Evolutionary conservation across 2,888 invertebrate species (phyloP).

Genomic region (Hypena proboscidalis): DNA sequence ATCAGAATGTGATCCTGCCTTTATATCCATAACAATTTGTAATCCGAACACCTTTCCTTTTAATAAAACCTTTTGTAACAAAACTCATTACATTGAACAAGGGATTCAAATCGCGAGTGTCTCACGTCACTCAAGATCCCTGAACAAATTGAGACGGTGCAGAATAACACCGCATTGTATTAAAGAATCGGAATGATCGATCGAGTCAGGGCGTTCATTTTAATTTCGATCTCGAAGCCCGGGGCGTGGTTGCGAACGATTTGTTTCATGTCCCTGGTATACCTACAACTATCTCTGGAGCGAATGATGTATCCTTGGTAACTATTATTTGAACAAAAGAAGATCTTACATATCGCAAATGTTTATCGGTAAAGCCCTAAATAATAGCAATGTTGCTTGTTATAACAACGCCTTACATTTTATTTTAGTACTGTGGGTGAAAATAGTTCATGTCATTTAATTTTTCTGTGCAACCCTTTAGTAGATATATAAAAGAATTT

Average conservation of each 20-base stretch:
- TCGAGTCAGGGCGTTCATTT: conserved; percentile 80
- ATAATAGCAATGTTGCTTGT: too few relatives aligned
- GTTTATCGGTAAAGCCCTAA: too few relatives aligned
- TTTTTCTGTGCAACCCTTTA: too few relatives aligned
- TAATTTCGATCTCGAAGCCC: conserved; percentile 82
- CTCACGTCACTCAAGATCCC: conserved; percentile 68
- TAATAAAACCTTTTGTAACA: conserved; percentile 42
- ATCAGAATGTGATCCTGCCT: neutral
- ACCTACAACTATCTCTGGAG: conserved; percentile 46
- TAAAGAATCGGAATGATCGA: conserved; percentile 83
- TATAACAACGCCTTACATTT: too few relatives aligned
- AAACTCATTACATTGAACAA: conserved; percentile 55
- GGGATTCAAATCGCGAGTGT: conserved; percentile 62
- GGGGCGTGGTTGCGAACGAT: conserved; percentile 77
- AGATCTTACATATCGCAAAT: conserved; percentile 8
- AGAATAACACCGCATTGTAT: conserved; percentile 79
- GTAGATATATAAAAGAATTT: too few relatives aligned
- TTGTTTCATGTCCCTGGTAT: conserved; percentile 80
- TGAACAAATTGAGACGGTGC: conserved; percentile 79
- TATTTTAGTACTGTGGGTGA: too few relatives aligned
- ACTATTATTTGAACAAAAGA: conserved; percentile 27
- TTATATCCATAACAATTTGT: neutral
- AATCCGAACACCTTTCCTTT: conserved; percentile 7
- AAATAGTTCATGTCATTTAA: too few relatives aligned
- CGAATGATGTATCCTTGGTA: conserved; percentile 27